Base-by-base conservation (phyloP, 2,797 vertebrate species). In the Gymnoscopelus braueri region DNA sequence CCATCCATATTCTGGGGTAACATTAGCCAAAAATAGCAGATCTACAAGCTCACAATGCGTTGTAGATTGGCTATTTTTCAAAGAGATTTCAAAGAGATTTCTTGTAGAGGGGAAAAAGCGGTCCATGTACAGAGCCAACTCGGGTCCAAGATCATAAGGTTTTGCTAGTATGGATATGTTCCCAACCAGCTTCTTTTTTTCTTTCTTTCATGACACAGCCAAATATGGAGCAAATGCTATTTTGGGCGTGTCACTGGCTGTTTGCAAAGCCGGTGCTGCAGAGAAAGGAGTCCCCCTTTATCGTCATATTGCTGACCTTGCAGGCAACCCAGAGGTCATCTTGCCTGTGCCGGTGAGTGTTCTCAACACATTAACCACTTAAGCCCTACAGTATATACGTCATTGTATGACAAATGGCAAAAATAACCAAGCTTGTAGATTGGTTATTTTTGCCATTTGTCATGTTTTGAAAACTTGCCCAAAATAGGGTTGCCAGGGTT, bases 201-300 rank as follows among this genome's bases (percentile, higher is more conserved):
- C 3, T 59, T 23, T 4, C 72, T 59, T 58, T 35, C 1, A 23
- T 19, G 57, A 65, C 57, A 29, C 75, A 98, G 97, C 97, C 61
- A 96, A 97, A 78, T 96, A 97, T 74, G 97, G 97, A 79, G 97
- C 97, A 0, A 99, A 98, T 49, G 97, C 97, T 75, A 97, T 99
- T 82, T 87, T 99, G 83, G 97, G 97, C 0, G 95, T 99, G 8
- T 99, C 97, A 26, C 89, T 99, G 83, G 97, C 97, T 26, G 96
- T 98, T 52, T 98, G 97, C 90, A 98, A 99, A 84, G 97, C 97
- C 13, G 97, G 97, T 29, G 97, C 97, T 39, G 96, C 95, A 32
- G 97, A 99, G 87, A 99, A 98, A 91, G 96, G 94, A 0, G 95
- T 99, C 23, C 96, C 97, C 12, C 81, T 99, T 39, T 98, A 97